These are phyloP conservation scores for Macropis europaea DNA, from an alignment of 2,888 invertebrate genomes.

Conservation along the genomic window DNA sequence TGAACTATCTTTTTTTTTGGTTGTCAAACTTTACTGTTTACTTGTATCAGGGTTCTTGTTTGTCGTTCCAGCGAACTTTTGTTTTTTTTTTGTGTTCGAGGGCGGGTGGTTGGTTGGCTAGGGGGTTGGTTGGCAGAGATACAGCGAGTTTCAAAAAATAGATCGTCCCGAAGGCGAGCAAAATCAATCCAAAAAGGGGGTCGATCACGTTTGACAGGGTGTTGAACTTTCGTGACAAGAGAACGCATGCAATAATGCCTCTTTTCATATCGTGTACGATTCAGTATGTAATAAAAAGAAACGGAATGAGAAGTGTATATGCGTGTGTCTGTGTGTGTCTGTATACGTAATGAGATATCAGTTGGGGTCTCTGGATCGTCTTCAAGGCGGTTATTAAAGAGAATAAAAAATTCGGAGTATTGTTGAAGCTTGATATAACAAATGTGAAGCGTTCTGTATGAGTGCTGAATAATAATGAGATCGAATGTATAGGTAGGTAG, in stretches of 20 bases:
- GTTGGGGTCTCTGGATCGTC: too few relatives aligned
- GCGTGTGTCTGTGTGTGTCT: too few relatives aligned
- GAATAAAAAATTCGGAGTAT: conserved; percentile 52
- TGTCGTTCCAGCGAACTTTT: too few relatives aligned
- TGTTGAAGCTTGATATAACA: conserved; percentile 69
- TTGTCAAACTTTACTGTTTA: conserved; percentile 11
- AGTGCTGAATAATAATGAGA: conserved; percentile 72
- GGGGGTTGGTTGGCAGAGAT: too few relatives aligned
- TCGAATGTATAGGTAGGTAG: conserved; percentile 61
- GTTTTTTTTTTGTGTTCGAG: too few relatives aligned
- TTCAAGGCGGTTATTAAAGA: too few relatives aligned
- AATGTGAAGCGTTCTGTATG: conserved; percentile 73
- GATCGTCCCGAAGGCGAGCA: conserved; percentile 62
- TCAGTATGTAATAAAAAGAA: too few relatives aligned
- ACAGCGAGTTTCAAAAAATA: conserved; percentile 29
- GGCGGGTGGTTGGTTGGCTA: too few relatives aligned
- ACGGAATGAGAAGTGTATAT: too few relatives aligned
- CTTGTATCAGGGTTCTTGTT: conserved; percentile 6
- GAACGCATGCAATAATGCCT: conserved; percentile 74
- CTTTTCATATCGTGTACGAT: too few relatives aligned
- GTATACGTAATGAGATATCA: too few relatives aligned
- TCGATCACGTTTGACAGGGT: background rate
- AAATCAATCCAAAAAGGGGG: too few relatives aligned
- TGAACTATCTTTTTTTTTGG: conserved; percentile 17
- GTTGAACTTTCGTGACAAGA: conserved; percentile 68